These are phyloP conservation scores for Hypselothyrea guttata DNA, from an alignment of 2,888 invertebrate species.

Conservation along the genomic window DNA sequence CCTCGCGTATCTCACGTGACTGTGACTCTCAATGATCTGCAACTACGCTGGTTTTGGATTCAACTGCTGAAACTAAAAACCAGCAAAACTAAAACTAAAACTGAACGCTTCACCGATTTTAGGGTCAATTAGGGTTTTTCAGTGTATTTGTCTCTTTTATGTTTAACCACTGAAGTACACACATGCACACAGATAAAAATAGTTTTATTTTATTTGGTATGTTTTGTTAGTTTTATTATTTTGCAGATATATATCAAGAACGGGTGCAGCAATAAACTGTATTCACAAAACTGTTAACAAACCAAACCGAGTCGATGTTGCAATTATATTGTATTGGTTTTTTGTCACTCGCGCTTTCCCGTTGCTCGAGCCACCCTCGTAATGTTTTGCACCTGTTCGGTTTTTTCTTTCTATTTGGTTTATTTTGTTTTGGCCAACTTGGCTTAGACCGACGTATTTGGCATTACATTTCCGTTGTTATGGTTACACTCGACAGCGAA, in stretches of 20 bases:
- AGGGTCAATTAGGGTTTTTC: slow-evolving; percentile 71
- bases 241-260: slow-evolving; percentile 46
- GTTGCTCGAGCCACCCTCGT: slow-evolving; percentile 51
- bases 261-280: slow-evolving; percentile 11
- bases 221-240: slow-evolving; percentile 21
- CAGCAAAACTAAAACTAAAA: slow-evolving; percentile 20
- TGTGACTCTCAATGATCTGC: slow-evolving; percentile 4
- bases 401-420: slow-evolving; percentile 11
- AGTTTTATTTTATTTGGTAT: slow-evolving; percentile 21
- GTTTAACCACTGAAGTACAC: slow-evolving; percentile 53
- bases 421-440: slow-evolving; percentile 69
- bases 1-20: no score
- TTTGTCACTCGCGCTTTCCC: slow-evolving; percentile 10
- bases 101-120: slow-evolving; percentile 69
- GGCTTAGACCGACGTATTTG: slow-evolving; percentile 36
- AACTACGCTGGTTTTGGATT: neutral
- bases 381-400: slow-evolving; percentile 68
- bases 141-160: slow-evolving; percentile 44
- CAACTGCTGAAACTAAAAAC: slow-evolving; percentile 8
- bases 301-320: slow-evolving; percentile 22
- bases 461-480: slow-evolving; percentile 55
- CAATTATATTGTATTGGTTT: slow-evolving; percentile 69
- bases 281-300: slow-evolving; percentile 45
- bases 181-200: slow-evolving; percentile 4
- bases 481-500: slow-evolving; percentile 54